These are phyloP conservation scores for Sarcophaga peregrina DNA, from an alignment of 1,140 invertebrate species.

Conservation along the genomic window DNA sequence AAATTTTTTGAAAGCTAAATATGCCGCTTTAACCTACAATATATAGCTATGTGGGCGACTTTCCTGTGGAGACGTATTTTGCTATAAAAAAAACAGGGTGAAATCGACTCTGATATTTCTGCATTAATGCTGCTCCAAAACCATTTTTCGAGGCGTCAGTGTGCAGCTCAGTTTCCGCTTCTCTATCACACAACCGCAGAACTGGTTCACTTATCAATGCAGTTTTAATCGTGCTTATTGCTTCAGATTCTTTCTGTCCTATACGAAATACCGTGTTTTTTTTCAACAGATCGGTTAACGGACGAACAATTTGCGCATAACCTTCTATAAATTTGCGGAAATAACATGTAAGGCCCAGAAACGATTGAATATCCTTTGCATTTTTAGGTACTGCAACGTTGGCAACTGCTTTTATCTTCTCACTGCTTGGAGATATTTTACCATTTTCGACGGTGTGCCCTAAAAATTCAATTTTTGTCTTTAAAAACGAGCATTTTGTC, in stretches of 20 bases:
- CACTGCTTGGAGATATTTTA: conserved; percentile 47
- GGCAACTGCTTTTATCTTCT: conserved; percentile 55
- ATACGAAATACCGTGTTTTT: neutral
- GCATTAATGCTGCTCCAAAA: too few relatives aligned
- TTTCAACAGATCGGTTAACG: conserved; percentile 15
- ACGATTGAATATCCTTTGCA: conserved; percentile 28
- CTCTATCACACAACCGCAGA: too few relatives aligned
- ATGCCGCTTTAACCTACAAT: conserved; percentile 53
- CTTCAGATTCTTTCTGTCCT: too few relatives aligned
- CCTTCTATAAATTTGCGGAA: conserved; percentile 28
- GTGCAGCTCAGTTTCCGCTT: too few relatives aligned
- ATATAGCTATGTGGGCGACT: conserved; percentile 43
- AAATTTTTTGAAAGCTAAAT: conserved; percentile 58
- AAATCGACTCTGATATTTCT: too few relatives aligned
- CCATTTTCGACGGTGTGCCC: conserved; percentile 49
- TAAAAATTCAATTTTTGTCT: conserved; percentile 57
- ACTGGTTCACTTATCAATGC: too few relatives aligned
- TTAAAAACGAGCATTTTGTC: conserved; percentile 68
- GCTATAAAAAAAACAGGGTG: conserved; percentile 39
- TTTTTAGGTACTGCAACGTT: conserved; percentile 55
- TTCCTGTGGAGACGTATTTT: conserved; percentile 41
- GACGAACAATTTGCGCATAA: conserved; percentile 17
- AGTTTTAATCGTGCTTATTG: too few relatives aligned
- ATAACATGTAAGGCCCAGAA: conserved; percentile 30
- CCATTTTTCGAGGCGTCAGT: too few relatives aligned